Evolutionary conservation across 2,888 invertebrate genomes (phyloP).

Genomic region (Plebejus argus): DNA sequence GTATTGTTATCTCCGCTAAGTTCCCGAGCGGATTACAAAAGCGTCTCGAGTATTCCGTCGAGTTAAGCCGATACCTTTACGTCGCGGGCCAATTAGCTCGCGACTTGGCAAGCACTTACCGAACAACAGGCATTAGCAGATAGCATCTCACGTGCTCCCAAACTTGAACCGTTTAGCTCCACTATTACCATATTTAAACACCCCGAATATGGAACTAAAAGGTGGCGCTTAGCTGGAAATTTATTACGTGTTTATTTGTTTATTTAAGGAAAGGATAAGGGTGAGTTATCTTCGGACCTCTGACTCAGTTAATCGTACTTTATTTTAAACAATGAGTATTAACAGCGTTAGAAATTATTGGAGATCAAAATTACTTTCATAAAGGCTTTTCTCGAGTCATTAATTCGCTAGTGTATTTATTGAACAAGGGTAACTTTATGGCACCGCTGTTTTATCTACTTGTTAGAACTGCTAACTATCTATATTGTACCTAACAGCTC

Average conservation of each 20-base stretch:
- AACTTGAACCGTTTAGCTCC: constrained; percentile 64
- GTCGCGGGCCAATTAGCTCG: constrained; percentile 29
- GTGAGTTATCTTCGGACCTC: neutral
- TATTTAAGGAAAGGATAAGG: constrained; percentile 10
- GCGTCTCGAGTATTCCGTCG: constrained; percentile 7
- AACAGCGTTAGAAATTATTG: too few species aligned
- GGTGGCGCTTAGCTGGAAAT: neutral
- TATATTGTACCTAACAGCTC: too few species aligned
- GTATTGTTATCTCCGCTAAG: constrained; percentile 6
- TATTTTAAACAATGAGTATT: neutral
- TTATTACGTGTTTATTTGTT: constrained; percentile 17
- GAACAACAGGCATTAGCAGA: constrained; percentile 49
- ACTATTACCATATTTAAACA: constrained; percentile 59
- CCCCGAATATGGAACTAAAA: constrained; percentile 18
- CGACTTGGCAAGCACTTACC: constrained; percentile 39
- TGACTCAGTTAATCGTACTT: neutral
- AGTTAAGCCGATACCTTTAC: constrained; percentile 27
- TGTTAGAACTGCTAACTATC: too few species aligned
- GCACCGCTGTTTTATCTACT: too few species aligned
- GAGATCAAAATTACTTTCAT: too few species aligned
- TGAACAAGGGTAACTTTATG: too few species aligned
- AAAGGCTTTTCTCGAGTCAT: too few species aligned
- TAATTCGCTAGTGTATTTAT: too few species aligned
- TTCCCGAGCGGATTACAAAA: constrained; percentile 6
- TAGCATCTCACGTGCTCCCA: constrained; percentile 51